Evolutionary conservation across 2,888 invertebrate species (phyloP), one percentile per base, ranked within the genome.

Genomic region (Chydorus sphaericus): DNA sequence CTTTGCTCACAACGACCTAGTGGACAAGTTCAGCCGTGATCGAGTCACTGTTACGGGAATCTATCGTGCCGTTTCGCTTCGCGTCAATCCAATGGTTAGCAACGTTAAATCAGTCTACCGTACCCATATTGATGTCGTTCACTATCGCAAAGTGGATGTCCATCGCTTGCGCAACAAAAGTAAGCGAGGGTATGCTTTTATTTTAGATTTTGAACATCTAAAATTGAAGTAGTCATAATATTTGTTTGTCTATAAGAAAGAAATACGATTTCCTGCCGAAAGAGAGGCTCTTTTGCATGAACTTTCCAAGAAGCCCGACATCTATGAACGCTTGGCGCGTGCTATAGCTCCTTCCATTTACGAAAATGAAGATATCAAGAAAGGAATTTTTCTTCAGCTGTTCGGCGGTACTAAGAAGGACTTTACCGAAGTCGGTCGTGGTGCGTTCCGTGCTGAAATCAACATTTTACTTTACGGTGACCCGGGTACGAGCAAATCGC

Each of bases 401-500:
- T 87, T 99, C 66, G 97, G 98, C 3, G 98, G 98, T 0, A 92
- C 93, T 0, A 87, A 87, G 67, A 98, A 98, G 70, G 85, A 83
- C 59, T 88, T 90, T 65, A 78, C 78, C 3, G 78, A 81, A 7
- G 79, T 85, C 30, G 93, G 93, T 0, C 75, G 91, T 59, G 85
- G 85, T 58, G 82, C 90, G 69, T 90, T 88, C 68, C 79, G 84
- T 65, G 83, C 93, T 0, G 96, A 97, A 69, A 81, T 97, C 59
- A 97, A 98, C 75, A 87, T 99, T 63, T 74, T 98, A 33, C 75
- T 99, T 0, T 98, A 97, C 70, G 97, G 98, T 51, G 98, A 99
- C 75, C 98, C 98, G 1, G 98, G 97, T 62, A 98, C 97, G 0
- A 92, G 92, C 60, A 98, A 98, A 74, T 97, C 97, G 0, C 98